Evolutionary conservation across 2,797 vertebrate genomes (phyloP).

Genomic region (Siniperca obscura): DNA sequence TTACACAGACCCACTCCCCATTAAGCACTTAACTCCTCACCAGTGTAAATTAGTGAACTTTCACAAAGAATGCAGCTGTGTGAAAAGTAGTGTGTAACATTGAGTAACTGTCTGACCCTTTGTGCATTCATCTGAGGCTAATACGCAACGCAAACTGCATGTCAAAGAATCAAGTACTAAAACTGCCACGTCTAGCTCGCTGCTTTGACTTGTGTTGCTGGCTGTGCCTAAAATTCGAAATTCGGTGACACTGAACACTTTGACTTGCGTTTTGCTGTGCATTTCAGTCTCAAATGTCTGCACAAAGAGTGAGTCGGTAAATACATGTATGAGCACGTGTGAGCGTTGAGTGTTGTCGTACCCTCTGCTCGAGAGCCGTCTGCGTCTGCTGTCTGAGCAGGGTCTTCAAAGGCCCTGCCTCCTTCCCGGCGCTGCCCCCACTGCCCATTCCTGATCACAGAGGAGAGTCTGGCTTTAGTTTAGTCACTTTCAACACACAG

Average conservation of each 20-base stretch:
- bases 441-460: constrained; percentile 95
- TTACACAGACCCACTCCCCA: constrained; percentile 53
- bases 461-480: constrained; percentile 56
- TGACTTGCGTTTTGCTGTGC: not conserved
- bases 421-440: constrained; percentile 96
- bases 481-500: constrained; percentile 27
- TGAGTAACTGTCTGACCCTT: not conserved
- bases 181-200: not conserved
- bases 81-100: constrained; percentile 28
- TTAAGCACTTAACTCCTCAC: constrained; percentile 23
- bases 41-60: constrained; percentile 29
- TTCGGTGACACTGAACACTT: not conserved
- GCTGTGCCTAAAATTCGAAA: not conserved
- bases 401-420: constrained; percentile 95
- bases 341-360: constrained; percentile 75
- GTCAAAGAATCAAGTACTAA: not conserved
- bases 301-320: not conserved
- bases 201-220: not conserved
- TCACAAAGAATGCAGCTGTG: constrained; percentile 35
- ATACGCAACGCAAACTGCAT: constrained; percentile 20
- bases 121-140: constrained; percentile 35
- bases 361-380: constrained; percentile 96
- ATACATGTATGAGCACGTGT: constrained; percentile 20
- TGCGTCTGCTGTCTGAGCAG: constrained; percentile 98
- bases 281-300: constrained; percentile 33